Conservation (phyloP, 2,888 invertebrate species). For the Cartodere bifasciata region DNA sequence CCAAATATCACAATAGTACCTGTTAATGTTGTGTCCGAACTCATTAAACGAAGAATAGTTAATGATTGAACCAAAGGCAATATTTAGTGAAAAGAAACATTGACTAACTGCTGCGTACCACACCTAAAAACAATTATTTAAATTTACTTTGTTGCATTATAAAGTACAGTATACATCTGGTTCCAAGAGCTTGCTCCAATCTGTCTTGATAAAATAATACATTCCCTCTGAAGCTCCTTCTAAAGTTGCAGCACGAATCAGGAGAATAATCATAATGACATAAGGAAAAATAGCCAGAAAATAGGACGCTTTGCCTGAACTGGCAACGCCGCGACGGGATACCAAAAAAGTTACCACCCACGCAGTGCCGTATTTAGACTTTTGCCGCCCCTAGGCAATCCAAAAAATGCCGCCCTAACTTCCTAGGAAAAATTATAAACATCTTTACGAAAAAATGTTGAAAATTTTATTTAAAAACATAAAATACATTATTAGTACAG, state of each 20-base stretch:
- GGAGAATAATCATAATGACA: constrained; percentile 55
- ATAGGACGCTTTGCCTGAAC: constrained; percentile 69
- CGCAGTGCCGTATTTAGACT: no score
- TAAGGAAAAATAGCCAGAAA: constrained; percentile 77
- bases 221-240: constrained; percentile 61
- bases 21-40: constrained; percentile 56
- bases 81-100: constrained; percentile 65
- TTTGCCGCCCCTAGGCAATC: no score
- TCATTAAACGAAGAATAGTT: constrained; percentile 71
- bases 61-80: constrained; percentile 61
- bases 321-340: constrained; percentile 58
- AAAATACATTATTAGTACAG: no score
- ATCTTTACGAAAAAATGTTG: no score
- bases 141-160: background rate
- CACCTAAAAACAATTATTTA: constrained; percentile 38
- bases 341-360: constrained; percentile 56
- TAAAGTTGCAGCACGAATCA: constrained; percentile 49
- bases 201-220: constrained; percentile 61
- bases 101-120: constrained; percentile 71
- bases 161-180: constrained; percentile 49
- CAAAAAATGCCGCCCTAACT: no score
- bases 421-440: no score
- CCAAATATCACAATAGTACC: no score
- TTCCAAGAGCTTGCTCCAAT: constrained; percentile 59
- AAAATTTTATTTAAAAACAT: no score